Percentiles rank a stretch among this genome's conserved stretches.
Evolutionary conservation across 2,113 vertebrate genomes (phyloP).

Genomic region (Proteles cristata): DNA sequence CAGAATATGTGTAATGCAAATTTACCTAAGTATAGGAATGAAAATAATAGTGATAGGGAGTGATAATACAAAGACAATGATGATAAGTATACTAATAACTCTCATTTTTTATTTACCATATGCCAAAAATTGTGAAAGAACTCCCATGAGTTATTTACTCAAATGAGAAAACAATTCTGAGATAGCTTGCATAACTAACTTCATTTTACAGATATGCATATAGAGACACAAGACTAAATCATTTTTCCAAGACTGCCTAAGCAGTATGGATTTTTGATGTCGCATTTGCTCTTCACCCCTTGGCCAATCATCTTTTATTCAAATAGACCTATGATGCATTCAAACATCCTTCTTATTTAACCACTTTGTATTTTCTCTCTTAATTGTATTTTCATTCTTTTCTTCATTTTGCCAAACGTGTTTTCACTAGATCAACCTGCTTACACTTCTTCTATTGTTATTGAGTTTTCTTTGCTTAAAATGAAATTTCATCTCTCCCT

Average conservation of each 20-base stretch:
- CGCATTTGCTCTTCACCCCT: neutral
- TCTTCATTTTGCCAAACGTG: neutral
- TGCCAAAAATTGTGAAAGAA: neutral
- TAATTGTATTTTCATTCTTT: neutral
- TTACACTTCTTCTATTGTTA: neutral
- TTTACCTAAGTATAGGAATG: neutral
- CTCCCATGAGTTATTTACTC: neutral
- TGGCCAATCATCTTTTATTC: neutral
- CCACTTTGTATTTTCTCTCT: neutral
- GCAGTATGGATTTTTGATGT: neutral
- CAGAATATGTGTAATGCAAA: neutral
- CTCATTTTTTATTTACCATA: neutral
- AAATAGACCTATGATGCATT: fast-evolving
- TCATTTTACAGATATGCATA: neutral
- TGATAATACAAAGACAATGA: neutral
- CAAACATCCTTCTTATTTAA: neutral
- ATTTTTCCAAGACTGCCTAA: neutral
- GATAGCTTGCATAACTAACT: neutral
- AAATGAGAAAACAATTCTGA: neutral
- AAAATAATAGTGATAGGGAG: neutral
- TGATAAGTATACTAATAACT: neutral
- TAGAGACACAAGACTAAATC: neutral
- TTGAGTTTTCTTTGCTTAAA: neutral
- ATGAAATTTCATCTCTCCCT: neutral
- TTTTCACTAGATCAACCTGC: neutral